Base-by-base conservation (phyloP, 1,140 invertebrate species). In the Nephila pilipes region DNA sequence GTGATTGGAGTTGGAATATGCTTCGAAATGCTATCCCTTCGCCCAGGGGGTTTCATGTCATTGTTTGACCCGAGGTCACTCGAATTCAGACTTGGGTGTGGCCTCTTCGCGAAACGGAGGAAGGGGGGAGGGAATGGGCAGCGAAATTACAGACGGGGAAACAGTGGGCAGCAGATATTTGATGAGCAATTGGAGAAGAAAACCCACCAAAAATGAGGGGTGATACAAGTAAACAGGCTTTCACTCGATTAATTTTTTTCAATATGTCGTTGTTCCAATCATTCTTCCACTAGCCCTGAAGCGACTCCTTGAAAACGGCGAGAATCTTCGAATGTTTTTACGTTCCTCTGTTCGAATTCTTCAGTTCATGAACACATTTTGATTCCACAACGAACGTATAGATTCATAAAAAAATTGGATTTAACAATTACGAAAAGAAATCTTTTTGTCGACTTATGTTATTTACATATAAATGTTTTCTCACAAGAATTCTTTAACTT, bases 1-100 rank as follows among this genome's bases (percentile, higher is more conserved):
- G 91, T 93, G 85, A 93, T 87, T 46, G 81, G 91, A 54, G 90
- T 92, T 92, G 22, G 58, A 79, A 81, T 57, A 58, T 83, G 57
- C 38, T 85, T 85, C 36, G 60, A 93, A 93, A 93, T 85, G 90
- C 91, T 93, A 93, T 87, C 91, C 81, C 20, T 90, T 85, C 29
- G 91, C 91, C 85, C 63, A 87, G 65, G 89, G 91, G 83, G 58
- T 91, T 90, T 79, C 91, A 93, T 93, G 91, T 93, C 91, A 93
- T 87, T 93, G 91, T 87, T 87, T 93, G 91, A 93, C 91, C 91
- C 55, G 29, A 46, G 91, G 91, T 93, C 85, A 83, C 54, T 63
- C 91, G 85, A 93, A 93, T 93, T 93, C 63, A 93, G 91, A 57
- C 83, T 87, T 87, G 91, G 91, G 91, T 93, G 91, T 93, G 91